phyloP scores from a whole-genome alignment of 2,797 vertebrate genomes.

The Bufotes viridis region DNA sequence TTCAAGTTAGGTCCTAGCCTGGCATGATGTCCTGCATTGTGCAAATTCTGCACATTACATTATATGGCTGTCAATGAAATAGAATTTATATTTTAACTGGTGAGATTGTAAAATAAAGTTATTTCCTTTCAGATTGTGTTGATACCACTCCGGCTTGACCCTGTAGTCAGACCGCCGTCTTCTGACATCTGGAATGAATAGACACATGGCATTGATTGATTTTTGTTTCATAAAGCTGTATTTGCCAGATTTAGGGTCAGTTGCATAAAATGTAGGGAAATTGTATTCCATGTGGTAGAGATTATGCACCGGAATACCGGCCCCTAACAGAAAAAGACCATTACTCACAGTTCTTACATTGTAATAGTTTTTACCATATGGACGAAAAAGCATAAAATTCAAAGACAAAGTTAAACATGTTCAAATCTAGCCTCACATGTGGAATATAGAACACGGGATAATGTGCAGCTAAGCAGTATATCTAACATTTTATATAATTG shows the following conservation, averaged over 20 bases:
- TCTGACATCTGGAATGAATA: constrained; percentile 43
- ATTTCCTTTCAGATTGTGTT: background rate
- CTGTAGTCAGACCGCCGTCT: background rate
- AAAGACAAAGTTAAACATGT: background rate
- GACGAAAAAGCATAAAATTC: background rate
- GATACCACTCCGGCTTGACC: background rate
- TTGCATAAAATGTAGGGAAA: constrained; percentile 15
- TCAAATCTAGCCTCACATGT: background rate
- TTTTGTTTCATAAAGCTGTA: background rate
- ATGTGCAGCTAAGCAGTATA: background rate
- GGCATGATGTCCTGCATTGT: background rate
- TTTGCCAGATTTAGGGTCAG: constrained; percentile 12
- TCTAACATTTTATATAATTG: background rate
- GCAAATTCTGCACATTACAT: background rate
- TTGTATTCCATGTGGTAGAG: constrained; percentile 26
- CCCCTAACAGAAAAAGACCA: background rate
- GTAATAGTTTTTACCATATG: constrained; percentile 21
- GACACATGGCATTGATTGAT: background rate
- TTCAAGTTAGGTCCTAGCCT: background rate
- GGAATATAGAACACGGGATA: background rate
- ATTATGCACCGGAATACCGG: constrained; percentile 2
- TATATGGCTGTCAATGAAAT: background rate
- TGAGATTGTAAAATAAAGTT: background rate
- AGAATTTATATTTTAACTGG: too few species aligned
- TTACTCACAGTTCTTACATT: constrained; percentile 16